Base-by-base conservation (phyloP, 2,797 vertebrate genomes). In the Chelon auratus region DNA sequence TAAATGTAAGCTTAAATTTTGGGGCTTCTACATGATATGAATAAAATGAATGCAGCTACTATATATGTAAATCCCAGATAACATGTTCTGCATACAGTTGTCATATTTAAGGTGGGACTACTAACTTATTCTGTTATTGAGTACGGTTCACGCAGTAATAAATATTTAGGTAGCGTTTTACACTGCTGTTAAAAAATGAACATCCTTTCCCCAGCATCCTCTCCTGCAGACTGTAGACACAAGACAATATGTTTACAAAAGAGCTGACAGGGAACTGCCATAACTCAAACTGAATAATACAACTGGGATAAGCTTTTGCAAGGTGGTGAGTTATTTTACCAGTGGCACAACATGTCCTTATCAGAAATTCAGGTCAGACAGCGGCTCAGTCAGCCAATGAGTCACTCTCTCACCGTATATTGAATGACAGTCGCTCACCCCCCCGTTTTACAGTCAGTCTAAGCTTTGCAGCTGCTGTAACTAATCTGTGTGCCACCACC, bases 331-430 rank as follows among this genome's bases (percentile, higher is more conserved):
- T 52, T 45, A 59, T 53, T 70, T 64, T 76, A 62, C 37, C 62
- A 60, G 26, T 12, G 37, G 62, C 53, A 63, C 51, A 22, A 43
- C 40, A 62, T 42, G 48, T 75, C 47, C 74, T 65, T 51, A 80
- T 83, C 72, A 52, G 64, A 64, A 61, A 80, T 74, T 50, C 60
- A 75, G 59, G 48, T 85, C 58, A 81, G 42, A 61, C 72, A 63
- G 59, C 75, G 40, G 56, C 54, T 76, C 52, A 68, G 63, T 72
- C 68, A 68, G 50, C 76, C 56, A 54, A 53, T 58, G 59, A 69
- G 42, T 78, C 63, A 26, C 50, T 70, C 59, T 54, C 24, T 60
- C 9, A 37, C 42, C 15, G 30, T 48, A 20, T 68, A 36, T 33
- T 69, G 36, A 69, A 67, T 71, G 26, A 22, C 33, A 50, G 55